These are phyloP conservation scores for Macrophya annulata DNA, from an alignment of 2,888 invertebrate genomes.

Conservation along the genomic window DNA sequence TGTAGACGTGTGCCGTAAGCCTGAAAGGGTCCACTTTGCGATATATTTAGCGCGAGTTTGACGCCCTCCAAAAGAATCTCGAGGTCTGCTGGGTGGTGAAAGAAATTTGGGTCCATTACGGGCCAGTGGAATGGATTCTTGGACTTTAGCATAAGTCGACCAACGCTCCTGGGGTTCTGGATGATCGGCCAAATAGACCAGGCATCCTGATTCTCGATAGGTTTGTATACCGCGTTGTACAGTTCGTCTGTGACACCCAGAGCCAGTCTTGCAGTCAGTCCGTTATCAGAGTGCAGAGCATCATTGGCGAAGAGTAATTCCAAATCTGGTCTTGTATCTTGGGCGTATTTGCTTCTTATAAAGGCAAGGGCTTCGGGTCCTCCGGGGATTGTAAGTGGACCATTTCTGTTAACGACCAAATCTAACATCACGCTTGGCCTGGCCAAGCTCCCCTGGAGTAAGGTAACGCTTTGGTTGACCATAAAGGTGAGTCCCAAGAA, in stretches of 20 bases:
- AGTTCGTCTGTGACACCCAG: conserved; percentile 76
- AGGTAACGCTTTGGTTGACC: conserved; percentile 83
- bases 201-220: conserved; percentile 78
- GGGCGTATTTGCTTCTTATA: conserved; percentile 78
- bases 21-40: conserved; percentile 79
- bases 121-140: conserved; percentile 88
- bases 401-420: conserved; percentile 74
- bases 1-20: conserved; percentile 78
- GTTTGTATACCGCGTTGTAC: conserved; percentile 78
- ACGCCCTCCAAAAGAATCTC: conserved; percentile 80
- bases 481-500: conserved; percentile 86
- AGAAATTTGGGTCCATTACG: conserved; percentile 90
- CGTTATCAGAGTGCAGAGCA: conserved; percentile 80
- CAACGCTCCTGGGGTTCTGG: conserved; percentile 87
- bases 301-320: conserved; percentile 81
- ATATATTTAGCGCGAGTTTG: conserved; percentile 82
- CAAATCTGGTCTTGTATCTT: conserved; percentile 75
- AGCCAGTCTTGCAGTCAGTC: conserved; percentile 74
- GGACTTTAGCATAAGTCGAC: conserved; percentile 85
- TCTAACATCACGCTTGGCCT: conserved; percentile 73
- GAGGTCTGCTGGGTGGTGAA: conserved; percentile 82
- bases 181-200: conserved; percentile 86
- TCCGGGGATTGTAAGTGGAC: conserved; percentile 77
- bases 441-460: conserved; percentile 73
- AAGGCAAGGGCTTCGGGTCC: conserved; percentile 80